Conservation (phyloP, 2,888 invertebrate species). For the Tipula unca region DNA sequence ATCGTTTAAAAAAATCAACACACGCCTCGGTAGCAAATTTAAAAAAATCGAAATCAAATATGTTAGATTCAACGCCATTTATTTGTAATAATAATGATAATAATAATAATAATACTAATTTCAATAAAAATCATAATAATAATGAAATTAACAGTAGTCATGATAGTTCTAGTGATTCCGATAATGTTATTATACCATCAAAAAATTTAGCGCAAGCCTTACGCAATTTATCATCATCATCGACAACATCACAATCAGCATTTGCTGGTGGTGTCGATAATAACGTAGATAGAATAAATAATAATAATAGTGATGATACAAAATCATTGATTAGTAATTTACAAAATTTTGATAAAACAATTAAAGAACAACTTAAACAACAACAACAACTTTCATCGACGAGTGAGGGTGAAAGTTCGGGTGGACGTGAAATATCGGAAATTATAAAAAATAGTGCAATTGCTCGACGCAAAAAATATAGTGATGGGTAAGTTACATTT, state of each 20-base stretch:
- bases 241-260: conserved; percentile 23
- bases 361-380: background rate
- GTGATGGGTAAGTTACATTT: conserved; percentile 45
- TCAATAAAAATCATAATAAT: conserved; percentile 21
- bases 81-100: conserved; percentile 22
- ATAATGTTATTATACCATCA: conserved; percentile 30
- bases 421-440: conserved; percentile 43
- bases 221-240: conserved; percentile 33
- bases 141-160: conserved; percentile 25
- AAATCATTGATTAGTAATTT: conserved; percentile 38
- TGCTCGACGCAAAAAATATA: conserved; percentile 40
- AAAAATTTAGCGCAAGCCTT: conserved; percentile 36
- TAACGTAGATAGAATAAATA: background rate
- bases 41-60: conserved; percentile 31
- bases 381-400: conserved; percentile 30
- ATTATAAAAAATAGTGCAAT: conserved; percentile 45
- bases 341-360: conserved; percentile 33
- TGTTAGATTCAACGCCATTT: conserved; percentile 18
- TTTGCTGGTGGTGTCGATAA: conserved; percentile 21
- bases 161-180: conserved; percentile 22
- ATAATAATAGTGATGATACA: conserved; percentile 35
- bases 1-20: conserved; percentile 38
- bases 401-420: conserved; percentile 45
- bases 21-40: conserved; percentile 39
- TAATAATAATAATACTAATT: background rate